These are phyloP conservation scores for Tiliacea aurago DNA, from an alignment of 2,888 invertebrate genomes.

Conservation along the genomic window DNA sequence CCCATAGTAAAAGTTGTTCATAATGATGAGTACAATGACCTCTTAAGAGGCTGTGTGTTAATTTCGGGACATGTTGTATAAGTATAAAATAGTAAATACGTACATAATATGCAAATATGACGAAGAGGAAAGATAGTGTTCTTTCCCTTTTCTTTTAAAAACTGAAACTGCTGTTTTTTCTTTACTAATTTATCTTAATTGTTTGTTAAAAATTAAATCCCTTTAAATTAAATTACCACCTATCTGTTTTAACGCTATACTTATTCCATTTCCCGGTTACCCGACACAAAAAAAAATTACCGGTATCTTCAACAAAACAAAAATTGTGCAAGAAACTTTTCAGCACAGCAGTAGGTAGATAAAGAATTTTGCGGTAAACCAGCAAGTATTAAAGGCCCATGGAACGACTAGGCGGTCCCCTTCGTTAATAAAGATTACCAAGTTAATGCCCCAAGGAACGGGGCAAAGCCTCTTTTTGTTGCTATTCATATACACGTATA, in stretches of 20 bases:
- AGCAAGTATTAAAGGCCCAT: slow-evolving; percentile 57
- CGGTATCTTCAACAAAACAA: slow-evolving; percentile 7
- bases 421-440: slow-evolving; percentile 76
- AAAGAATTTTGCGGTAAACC: slow-evolving; percentile 54
- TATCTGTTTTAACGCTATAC: neutral
- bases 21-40: too few relatives aligned
- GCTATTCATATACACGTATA: slow-evolving; percentile 35
- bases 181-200: neutral
- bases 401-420: slow-evolving; percentile 57
- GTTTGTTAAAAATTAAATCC: neutral
- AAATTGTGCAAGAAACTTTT: slow-evolving; percentile 26
- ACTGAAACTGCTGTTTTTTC: too few relatives aligned
- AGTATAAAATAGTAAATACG: too few relatives aligned
- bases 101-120: too few relatives aligned
- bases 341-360: slow-evolving; percentile 29
- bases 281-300: neutral
- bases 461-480: slow-evolving; percentile 63
- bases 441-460: slow-evolving; percentile 67
- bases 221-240: too few relatives aligned
- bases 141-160: too few relatives aligned
- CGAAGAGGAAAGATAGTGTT: too few relatives aligned
- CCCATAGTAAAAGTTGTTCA: too few relatives aligned
- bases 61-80: too few relatives aligned
- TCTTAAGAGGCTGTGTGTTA: too few relatives aligned
- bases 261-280: neutral